Evolutionary conservation across 2,888 invertebrate genomes (phyloP).

Genomic region (Iphiclides podalirius): DNA sequence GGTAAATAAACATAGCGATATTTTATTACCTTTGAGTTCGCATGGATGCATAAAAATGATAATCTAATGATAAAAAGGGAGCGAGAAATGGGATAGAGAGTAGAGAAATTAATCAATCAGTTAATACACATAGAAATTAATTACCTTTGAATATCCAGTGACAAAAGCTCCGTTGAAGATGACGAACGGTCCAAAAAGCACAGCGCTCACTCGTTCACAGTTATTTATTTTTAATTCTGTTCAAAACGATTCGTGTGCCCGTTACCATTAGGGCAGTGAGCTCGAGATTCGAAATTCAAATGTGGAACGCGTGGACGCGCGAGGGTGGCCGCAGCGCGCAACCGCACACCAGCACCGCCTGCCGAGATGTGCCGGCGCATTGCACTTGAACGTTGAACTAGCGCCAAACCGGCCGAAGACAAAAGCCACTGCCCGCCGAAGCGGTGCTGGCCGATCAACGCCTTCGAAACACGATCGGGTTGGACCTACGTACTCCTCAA

Average conservation of each 20-base stretch:
- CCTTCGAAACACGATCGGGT: conserved; percentile 45
- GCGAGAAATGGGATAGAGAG: no score
- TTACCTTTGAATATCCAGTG: conserved; percentile 21
- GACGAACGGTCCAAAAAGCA: conserved; percentile 42
- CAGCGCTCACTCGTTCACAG: conserved; percentile 48
- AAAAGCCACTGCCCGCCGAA: conserved; percentile 31
- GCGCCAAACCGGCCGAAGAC: conserved; percentile 48
- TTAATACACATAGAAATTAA: neutral
- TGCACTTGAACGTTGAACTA: conserved; percentile 75
- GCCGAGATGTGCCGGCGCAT: conserved; percentile 55
- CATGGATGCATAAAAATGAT: no score
- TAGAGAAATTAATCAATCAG: neutral
- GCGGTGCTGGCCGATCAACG: conserved; percentile 26
- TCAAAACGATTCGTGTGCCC: conserved; percentile 36
- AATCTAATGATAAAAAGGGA: no score
- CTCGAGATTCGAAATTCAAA: conserved; percentile 46
- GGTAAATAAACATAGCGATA: no score
- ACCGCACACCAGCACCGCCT: conserved; percentile 56
- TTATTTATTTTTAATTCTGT: conserved; percentile 30
- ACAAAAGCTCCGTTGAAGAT: neutral
- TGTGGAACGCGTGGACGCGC: conserved; percentile 33
- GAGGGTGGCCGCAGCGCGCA: conserved; percentile 35
- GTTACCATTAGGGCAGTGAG: conserved; percentile 33
- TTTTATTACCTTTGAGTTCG: no score
- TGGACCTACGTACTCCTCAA: conserved; percentile 33